Percentiles rank a stretch among this genome's conserved stretches.
Conservation (phyloP, 2,113 vertebrate species). For the Carassius auratus region DNA sequence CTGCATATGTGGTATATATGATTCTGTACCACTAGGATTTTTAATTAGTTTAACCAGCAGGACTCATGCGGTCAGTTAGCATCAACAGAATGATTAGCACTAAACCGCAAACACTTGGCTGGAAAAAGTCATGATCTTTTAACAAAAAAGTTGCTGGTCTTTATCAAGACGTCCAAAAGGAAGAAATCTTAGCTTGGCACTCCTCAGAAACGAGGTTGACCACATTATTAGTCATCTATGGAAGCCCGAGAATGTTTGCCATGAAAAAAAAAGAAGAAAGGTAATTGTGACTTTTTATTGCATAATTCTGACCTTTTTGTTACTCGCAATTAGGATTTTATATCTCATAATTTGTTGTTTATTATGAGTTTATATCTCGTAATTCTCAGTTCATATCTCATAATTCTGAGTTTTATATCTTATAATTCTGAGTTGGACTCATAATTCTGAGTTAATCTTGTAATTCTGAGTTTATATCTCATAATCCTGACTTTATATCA, state of each 20-base stretch:
- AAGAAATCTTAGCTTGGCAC: neutral
- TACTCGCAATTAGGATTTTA: no score
- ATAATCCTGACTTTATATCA: no score
- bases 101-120: neutral
- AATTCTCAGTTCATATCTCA: no score
- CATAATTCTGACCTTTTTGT: neutral
- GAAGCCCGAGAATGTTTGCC: neutral
- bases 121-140: neutral
- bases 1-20: neutral
- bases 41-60: constrained; percentile 7
- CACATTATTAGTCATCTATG: neutral
- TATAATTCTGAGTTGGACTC: no score
- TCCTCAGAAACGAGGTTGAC: constrained; percentile 2
- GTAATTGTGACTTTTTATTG: neutral
- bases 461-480: no score
- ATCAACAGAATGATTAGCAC: neutral
- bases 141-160: neutral
- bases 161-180: neutral
- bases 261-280: neutral
- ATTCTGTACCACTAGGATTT: neutral
- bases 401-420: no score
- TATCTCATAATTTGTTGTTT: neutral
- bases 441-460: no score
- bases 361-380: no score
- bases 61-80: neutral